These are phyloP conservation scores for Apogon hyalosoma DNA, from an alignment of 2,797 vertebrate species.

Conservation along the genomic window DNA sequence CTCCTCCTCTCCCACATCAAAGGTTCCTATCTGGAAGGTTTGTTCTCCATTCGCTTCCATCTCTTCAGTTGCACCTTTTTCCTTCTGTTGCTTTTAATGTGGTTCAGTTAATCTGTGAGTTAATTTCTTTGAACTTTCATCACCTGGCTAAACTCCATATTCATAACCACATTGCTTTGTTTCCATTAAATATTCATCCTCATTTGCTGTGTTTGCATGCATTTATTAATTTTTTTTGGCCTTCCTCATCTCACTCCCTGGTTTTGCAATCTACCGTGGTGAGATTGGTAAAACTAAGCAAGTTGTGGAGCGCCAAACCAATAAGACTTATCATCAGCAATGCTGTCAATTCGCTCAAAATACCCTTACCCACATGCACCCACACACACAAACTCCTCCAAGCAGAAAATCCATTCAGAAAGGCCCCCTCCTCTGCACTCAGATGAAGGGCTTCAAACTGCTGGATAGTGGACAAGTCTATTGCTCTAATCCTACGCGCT, in stretches of 20 bases:
- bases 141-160: slow-evolving; percentile 67
- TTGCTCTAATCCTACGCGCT: slow-evolving; percentile 37
- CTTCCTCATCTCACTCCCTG: slow-evolving; percentile 29
- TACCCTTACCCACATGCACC: slow-evolving; percentile 22
- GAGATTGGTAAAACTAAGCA: slow-evolving; percentile 74
- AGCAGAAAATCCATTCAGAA: slow-evolving; percentile 31
- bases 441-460: slow-evolving; percentile 87
- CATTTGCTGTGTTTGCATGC: slow-evolving; percentile 52
- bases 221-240: slow-evolving; percentile 36
- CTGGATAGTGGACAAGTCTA: slow-evolving; percentile 80
- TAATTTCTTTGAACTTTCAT: slow-evolving; percentile 47
- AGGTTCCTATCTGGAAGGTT: slow-evolving; percentile 99
- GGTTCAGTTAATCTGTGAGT: slow-evolving; percentile 34
- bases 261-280: slow-evolving; percentile 69
- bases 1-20: slow-evolving; percentile 98
- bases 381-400: slow-evolving; percentile 33
- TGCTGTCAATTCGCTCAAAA: slow-evolving; percentile 12
- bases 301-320: slow-evolving; percentile 48
- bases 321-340: slow-evolving; percentile 34
- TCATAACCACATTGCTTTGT: slow-evolving; percentile 73
- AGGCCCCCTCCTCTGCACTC: slow-evolving; percentile 79
- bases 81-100: slow-evolving; percentile 50
- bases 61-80: slow-evolving; percentile 66
- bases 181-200: slow-evolving; percentile 55
- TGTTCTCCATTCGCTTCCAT: slow-evolving; percentile 89